Evolutionary conservation across 1,140 invertebrate species (phyloP).

Genomic region (Macrotrachela quadricornifera): DNA sequence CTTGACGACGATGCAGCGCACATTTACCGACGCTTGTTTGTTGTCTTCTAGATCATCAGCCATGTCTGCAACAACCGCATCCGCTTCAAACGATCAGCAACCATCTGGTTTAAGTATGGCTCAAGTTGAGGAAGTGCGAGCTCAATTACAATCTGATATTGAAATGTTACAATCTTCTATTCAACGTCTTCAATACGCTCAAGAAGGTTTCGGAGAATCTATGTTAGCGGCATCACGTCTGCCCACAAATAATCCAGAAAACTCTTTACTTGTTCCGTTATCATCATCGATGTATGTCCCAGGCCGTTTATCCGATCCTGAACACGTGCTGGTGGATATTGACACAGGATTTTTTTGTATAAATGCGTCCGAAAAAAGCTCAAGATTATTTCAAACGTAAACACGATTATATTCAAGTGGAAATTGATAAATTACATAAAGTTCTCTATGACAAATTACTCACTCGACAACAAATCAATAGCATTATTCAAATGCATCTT

Average conservation of each 20-base stretch:
- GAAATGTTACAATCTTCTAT: slow-evolving; percentile 5
- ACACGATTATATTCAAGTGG: too few species aligned
- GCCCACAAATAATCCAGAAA: background rate
- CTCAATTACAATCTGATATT: slow-evolving; percentile 1
- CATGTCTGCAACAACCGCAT: too few species aligned
- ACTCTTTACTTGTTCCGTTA: slow-evolving; percentile 5
- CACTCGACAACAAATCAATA: too few species aligned
- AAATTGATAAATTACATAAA: too few species aligned
- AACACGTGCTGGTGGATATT: slow-evolving; percentile 69
- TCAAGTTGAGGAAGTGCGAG: slow-evolving; percentile 4
- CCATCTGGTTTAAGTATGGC: background rate
- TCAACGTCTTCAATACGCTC: background rate
- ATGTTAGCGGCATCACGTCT: background rate
- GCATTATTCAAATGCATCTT: too few species aligned
- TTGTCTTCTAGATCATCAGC: too few species aligned
- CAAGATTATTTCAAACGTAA: slow-evolving; percentile 60
- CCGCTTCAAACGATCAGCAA: too few species aligned
- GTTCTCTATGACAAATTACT: too few species aligned
- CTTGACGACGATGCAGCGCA: too few species aligned
- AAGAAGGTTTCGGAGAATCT: slow-evolving; percentile 4
- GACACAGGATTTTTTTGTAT: slow-evolving; percentile 83
- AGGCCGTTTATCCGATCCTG: slow-evolving; percentile 53
- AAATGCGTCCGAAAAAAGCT: slow-evolving; percentile 55
- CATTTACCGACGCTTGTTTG: too few species aligned
- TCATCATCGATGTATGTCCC: slow-evolving; percentile 58